These are phyloP conservation scores for Crematogaster levior DNA, from an alignment of 2,888 invertebrate genomes.

Conservation along the genomic window DNA sequence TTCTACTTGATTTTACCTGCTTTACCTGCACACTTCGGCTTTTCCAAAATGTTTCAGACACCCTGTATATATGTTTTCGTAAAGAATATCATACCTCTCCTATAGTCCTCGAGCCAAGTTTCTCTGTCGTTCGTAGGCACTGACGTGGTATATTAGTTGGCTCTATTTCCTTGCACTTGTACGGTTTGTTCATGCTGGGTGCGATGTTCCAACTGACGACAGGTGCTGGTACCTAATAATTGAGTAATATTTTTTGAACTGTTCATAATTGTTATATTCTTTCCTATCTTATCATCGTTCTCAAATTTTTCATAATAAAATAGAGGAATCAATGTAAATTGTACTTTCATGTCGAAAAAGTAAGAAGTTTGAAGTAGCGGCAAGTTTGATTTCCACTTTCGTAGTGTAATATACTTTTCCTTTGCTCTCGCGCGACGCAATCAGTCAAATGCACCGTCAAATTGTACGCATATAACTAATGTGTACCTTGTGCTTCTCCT, in stretches of 20 bases:
- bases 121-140: conserved; percentile 87
- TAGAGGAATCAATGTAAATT: conserved; percentile 5
- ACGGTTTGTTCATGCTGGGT: conserved; percentile 88
- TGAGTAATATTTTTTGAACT: conserved; percentile 3
- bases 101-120: conserved; percentile 87
- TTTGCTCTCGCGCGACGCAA: conserved; percentile 15
- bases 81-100: conserved; percentile 86
- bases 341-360: not conserved
- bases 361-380: conserved; percentile 23
- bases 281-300: not conserved
- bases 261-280: not conserved
- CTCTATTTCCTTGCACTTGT: conserved; percentile 88
- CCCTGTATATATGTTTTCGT: not conserved
- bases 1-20: too few species aligned
- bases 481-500: conserved; percentile 88
- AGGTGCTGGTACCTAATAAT: conserved; percentile 87
- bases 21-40: too few species aligned
- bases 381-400: conserved; percentile 2
- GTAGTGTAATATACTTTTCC: conserved; percentile 15
- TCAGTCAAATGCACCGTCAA: conserved; percentile 41
- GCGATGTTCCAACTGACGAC: conserved; percentile 88
- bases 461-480: conserved; percentile 36
- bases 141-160: conserved; percentile 87
- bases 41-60: too few species aligned
- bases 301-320: not conserved